Percentiles rank a stretch among this genome's conserved stretches.
phyloP scores from a whole-genome alignment of 2,797 vertebrate genomes.

The Amazona finschi region DNA sequence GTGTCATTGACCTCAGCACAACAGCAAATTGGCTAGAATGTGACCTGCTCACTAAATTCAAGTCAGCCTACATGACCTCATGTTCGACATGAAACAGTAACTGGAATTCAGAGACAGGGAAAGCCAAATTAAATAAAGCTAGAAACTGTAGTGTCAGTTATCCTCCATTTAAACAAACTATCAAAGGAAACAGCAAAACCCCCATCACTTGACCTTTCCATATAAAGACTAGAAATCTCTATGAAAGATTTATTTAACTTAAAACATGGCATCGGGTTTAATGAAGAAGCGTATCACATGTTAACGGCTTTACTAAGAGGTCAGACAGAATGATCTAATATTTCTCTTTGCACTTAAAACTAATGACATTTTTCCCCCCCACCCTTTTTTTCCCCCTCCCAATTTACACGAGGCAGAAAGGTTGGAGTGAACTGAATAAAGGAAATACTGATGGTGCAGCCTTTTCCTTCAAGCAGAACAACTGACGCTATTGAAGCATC shows the following conservation, averaged over 20 bases:
- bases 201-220: neutral
- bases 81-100: slow-evolving; percentile 13
- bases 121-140: slow-evolving; percentile 36
- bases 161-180: neutral
- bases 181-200: neutral
- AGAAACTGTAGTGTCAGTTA: neutral
- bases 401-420: neutral
- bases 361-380: accelerated
- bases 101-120: slow-evolving; percentile 15
- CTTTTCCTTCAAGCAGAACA: neutral
- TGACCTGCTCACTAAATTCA: neutral
- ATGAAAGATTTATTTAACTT: neutral
- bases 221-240: neutral
- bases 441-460: neutral
- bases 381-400: accelerated
- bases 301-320: neutral
- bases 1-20: slow-evolving; percentile 20
- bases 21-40: neutral
- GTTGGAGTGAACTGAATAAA: neutral
- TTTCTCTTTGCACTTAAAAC: neutral
- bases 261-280: neutral
- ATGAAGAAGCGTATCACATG: neutral
- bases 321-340: neutral
- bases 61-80: slow-evolving; percentile 8
- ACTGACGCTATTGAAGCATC: neutral